Conservation (phyloP, 2,888 invertebrate species). For the Phania funesta region DNA sequence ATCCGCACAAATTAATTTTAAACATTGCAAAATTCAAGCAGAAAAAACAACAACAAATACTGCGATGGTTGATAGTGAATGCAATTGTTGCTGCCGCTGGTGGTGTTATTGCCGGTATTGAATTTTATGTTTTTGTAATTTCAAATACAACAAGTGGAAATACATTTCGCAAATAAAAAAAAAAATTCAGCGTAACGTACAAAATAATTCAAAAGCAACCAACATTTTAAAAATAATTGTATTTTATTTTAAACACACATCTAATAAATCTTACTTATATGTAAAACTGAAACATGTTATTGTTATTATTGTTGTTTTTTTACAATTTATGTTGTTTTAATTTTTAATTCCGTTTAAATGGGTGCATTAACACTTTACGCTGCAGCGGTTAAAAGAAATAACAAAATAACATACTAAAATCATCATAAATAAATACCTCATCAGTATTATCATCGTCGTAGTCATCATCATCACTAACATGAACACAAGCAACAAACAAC, state of each 20-base stretch:
- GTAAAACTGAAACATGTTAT: constrained; percentile 37
- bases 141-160: constrained; percentile 58
- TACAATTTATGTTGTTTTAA: constrained; percentile 25
- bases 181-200: background rate
- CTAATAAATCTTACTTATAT: constrained; percentile 35
- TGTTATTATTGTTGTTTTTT: constrained; percentile 25
- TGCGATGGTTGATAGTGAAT: background rate
- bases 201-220: constrained; percentile 12
- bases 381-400: constrained; percentile 51
- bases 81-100: constrained; percentile 15
- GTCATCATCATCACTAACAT: constrained; percentile 4
- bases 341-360: constrained; percentile 56
- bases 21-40: constrained; percentile 22
- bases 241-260: constrained; percentile 9
- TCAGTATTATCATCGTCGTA: background rate
- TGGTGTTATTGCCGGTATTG: constrained; percentile 50
- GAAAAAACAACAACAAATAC: background rate
- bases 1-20: constrained; percentile 74
- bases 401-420: too few species aligned
- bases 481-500: constrained; percentile 17
- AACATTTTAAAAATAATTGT: constrained; percentile 10
- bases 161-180: constrained; percentile 27
- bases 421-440: constrained; percentile 16
- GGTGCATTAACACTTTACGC: constrained; percentile 64
- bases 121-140: constrained; percentile 41